These are phyloP conservation scores for Pyxicephalus adspersus DNA, from an alignment of 2,113 vertebrate species.

Conservation along the genomic window DNA sequence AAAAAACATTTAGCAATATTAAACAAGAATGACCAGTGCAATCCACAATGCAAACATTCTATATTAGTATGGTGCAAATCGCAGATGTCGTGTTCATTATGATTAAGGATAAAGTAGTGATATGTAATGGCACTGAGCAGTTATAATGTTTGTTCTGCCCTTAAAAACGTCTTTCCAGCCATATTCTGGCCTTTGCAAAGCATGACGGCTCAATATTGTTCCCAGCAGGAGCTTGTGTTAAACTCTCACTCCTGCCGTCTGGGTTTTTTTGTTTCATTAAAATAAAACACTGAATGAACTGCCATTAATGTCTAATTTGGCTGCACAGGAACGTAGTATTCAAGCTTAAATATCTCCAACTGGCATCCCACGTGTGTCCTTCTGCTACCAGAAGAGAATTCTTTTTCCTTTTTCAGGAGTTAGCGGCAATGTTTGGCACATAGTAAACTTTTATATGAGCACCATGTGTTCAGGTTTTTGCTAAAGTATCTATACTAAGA, in stretches of 20 bases:
- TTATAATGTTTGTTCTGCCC: constrained; percentile 6
- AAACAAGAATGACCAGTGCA: too few species aligned
- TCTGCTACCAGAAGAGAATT: constrained; percentile 2
- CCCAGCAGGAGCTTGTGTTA: constrained; percentile 36
- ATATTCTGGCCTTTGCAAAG: not conserved
- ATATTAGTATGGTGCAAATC: too few species aligned
- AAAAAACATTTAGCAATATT: too few species aligned
- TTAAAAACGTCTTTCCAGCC: constrained; percentile 2
- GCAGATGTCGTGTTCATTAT: not conserved
- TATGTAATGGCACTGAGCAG: not conserved
- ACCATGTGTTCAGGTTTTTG: too few species aligned
- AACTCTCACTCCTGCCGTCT: constrained; percentile 27
- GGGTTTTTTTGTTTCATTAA: constrained; percentile 49
- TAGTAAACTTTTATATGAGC: not conserved
- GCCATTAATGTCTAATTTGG: constrained; percentile 21
- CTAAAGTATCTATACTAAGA: too few species aligned
- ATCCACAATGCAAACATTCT: too few species aligned
- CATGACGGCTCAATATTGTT: constrained; percentile 34
- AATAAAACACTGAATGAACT: constrained; percentile 51
- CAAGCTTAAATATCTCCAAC: constrained; percentile 21
- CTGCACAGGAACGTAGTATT: constrained; percentile 2
- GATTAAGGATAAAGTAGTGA: constrained; percentile 8
- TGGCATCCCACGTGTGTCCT: constrained; percentile 2
- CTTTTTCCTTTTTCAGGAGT: not conserved
- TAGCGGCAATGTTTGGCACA: not conserved